A percentile compares a stretch with the other conserved stretches of the same genome.
Evolutionary conservation across 2,888 invertebrate species (phyloP).

Genomic region (Drosophila pegasa): DNA sequence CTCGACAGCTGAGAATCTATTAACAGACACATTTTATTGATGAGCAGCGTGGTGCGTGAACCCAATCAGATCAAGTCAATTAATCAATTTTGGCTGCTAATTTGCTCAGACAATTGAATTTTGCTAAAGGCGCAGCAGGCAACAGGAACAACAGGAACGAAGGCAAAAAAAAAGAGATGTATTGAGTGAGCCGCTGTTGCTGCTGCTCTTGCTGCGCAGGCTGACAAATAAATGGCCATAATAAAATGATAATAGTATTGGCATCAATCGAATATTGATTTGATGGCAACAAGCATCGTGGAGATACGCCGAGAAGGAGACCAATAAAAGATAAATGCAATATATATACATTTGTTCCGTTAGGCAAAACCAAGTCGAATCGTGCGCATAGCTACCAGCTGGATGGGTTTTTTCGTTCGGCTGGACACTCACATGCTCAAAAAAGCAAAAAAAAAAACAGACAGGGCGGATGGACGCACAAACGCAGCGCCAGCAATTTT

Average conservation of each 20-base stretch:
- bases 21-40: constrained; percentile 24
- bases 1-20: constrained; percentile 32
- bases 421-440: constrained; percentile 9
- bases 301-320: constrained; percentile 26
- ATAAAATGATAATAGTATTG: constrained; percentile 80
- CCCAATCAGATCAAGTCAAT: constrained; percentile 62
- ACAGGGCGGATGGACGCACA: constrained; percentile 27
- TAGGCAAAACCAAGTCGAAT: constrained; percentile 51
- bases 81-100: constrained; percentile 69
- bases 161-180: constrained; percentile 40
- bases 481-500: constrained; percentile 77
- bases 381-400: constrained; percentile 41
- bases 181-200: constrained; percentile 36
- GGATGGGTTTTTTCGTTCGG: constrained; percentile 5
- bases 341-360: constrained; percentile 54
- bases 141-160: constrained; percentile 8
- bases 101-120: constrained; percentile 58
- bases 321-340: constrained; percentile 79
- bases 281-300: constrained; percentile 58
- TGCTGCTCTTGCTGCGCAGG: constrained; percentile 29
- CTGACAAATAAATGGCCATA: constrained; percentile 77
- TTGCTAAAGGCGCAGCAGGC: constrained; percentile 32
- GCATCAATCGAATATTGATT: constrained; percentile 81
- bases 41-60: constrained; percentile 23
- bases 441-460: background rate